These are phyloP conservation scores for Sebastes jordani DNA, from an alignment of 2,797 vertebrate species.

Conservation along the genomic window DNA sequence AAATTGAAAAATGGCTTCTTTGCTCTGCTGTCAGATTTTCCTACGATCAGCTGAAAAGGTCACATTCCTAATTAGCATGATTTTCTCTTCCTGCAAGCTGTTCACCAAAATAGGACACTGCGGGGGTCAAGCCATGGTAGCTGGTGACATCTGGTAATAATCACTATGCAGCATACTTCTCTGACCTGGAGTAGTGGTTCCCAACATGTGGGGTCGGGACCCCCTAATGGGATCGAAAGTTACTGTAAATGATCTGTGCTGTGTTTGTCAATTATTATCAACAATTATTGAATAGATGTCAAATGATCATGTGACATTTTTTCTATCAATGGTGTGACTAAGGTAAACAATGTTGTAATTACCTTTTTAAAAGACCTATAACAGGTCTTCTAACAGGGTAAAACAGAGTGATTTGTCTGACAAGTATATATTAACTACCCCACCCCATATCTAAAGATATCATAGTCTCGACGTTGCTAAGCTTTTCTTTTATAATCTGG, in stretches of 20 bases:
- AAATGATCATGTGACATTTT: background rate
- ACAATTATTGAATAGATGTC: background rate
- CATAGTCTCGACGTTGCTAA: background rate
- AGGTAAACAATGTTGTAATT: background rate
- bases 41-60: background rate
- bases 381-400: background rate
- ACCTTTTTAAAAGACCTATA: background rate
- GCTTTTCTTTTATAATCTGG: slow-evolving; percentile 16
- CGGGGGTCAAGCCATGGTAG: background rate
- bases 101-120: background rate
- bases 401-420: background rate
- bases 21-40: background rate
- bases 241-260: background rate
- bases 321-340: background rate
- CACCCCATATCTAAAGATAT: background rate
- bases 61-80: slow-evolving; percentile 7
- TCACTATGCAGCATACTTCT: background rate
- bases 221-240: background rate
- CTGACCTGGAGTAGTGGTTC: background rate
- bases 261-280: background rate
- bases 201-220: background rate
- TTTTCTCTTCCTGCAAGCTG: background rate
- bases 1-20: background rate
- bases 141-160: background rate
- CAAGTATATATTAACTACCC: background rate